These are phyloP conservation scores for Heterodera filipjevi DNA, from an alignment of 2,888 invertebrate species.

Conservation along the genomic window DNA sequence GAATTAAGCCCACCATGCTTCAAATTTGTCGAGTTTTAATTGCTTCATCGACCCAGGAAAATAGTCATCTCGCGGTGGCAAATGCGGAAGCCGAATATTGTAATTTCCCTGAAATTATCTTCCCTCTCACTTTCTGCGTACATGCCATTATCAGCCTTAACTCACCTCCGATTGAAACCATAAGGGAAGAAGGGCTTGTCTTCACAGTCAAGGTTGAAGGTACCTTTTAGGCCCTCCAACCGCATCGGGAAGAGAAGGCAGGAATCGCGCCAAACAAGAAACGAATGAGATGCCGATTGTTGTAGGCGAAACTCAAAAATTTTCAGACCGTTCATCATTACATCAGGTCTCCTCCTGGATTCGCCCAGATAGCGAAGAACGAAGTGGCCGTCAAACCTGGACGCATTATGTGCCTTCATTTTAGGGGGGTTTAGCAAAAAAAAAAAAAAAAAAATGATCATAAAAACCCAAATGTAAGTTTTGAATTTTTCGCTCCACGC, in stretches of 20 bases:
- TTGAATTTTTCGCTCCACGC: neutral
- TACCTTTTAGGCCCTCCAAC: neutral
- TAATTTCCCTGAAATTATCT: too few relatives aligned
- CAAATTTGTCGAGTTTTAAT: neutral
- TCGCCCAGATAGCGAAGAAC: neutral
- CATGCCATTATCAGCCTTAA: too few relatives aligned
- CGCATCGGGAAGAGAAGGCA: neutral
- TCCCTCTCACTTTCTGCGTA: too few relatives aligned
- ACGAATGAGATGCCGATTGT: neutral
- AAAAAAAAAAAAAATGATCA: neutral
- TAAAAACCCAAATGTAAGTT: neutral
- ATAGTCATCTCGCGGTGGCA: constrained; percentile 5
- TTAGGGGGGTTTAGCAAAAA: too few relatives aligned
- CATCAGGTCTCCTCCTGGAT: neutral
- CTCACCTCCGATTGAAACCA: neutral
- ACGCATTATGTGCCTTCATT: neutral
- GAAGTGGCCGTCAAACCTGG: constrained; percentile 6
- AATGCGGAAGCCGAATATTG: neutral
- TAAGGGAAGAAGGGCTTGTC: constrained; percentile 24
- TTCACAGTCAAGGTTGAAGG: neutral
- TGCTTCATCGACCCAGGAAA: constrained; percentile 14
- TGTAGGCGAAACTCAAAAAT: neutral
- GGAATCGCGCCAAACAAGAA: neutral
- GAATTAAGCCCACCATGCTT: too few relatives aligned
- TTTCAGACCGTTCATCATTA: neutral